These are phyloP conservation scores for Odocoileus virginianus DNA, from an alignment of 2,113 vertebrate species.

Conservation along the genomic window DNA sequence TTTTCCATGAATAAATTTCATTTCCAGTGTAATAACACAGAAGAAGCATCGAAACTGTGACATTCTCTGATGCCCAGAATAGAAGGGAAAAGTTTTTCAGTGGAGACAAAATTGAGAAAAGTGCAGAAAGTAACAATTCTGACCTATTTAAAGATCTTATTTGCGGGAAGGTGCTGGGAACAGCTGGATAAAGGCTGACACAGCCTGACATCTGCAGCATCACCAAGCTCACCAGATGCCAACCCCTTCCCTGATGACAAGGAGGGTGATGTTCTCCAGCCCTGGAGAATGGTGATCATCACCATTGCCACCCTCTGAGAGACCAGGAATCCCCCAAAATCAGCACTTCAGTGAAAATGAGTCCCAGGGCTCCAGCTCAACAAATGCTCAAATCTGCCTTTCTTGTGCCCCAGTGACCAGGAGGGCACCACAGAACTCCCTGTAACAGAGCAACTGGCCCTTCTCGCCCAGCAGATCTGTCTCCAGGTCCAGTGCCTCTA, in stretches of 20 bases:
- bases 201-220: rapidly evolving
- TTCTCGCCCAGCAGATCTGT: neutral
- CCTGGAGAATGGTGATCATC: neutral
- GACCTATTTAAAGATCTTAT: neutral
- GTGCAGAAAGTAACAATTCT: neutral
- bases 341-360: neutral
- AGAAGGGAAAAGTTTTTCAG: neutral
- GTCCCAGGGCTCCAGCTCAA: no score
- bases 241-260: neutral
- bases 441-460: rapidly evolving
- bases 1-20: no score
- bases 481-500: rapidly evolving
- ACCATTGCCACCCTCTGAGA: neutral
- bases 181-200: neutral
- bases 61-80: neutral
- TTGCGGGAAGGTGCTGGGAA: no score
- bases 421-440: neutral
- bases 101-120: neutral
- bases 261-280: neutral
- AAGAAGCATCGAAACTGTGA: neutral
- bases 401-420: neutral
- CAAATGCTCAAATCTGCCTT: neutral
- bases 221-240: neutral
- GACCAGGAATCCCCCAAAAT: neutral
- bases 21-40: neutral